Percentiles rank a stretch among this genome's conserved stretches.
These are phyloP conservation scores for Campoletis raptor DNA, from an alignment of 2,888 invertebrate genomes.

Conservation along the genomic window DNA sequence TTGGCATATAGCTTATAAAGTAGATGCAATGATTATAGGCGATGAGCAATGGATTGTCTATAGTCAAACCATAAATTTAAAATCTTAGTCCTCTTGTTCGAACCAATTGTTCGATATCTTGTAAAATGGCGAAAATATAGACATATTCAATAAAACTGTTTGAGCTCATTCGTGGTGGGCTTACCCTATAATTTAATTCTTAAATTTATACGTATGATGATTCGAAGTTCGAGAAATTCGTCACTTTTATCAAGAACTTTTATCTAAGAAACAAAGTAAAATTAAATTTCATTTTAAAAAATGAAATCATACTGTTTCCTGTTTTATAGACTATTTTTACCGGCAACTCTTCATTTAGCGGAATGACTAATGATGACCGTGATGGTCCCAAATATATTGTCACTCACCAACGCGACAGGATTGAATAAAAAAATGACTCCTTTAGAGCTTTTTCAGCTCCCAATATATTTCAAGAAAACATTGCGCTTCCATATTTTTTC, in stretches of 20 bases:
- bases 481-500: neutral
- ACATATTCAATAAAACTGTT: neutral
- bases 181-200: neutral
- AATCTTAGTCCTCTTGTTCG: neutral
- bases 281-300: neutral
- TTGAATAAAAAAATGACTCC: neutral
- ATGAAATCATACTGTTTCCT: neutral
- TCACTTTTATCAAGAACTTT: neutral
- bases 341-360: neutral
- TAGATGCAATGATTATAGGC: slow-evolving; percentile 2
- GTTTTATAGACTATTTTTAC: neutral
- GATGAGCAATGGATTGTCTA: neutral
- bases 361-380: neutral
- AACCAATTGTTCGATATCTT: neutral
- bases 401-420: neutral
- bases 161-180: neutral
- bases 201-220: neutral
- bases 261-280: neutral
- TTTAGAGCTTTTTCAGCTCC: neutral
- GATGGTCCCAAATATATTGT: neutral
- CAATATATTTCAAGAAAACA: neutral
- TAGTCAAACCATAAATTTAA: neutral
- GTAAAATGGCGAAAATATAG: neutral
- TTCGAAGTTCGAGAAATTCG: neutral
- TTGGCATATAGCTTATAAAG: neutral